Evolutionary conservation across 2,888 invertebrate species (phyloP), one percentile per base, ranked within the genome.

Genomic region (Zelleria hepariella): DNA sequence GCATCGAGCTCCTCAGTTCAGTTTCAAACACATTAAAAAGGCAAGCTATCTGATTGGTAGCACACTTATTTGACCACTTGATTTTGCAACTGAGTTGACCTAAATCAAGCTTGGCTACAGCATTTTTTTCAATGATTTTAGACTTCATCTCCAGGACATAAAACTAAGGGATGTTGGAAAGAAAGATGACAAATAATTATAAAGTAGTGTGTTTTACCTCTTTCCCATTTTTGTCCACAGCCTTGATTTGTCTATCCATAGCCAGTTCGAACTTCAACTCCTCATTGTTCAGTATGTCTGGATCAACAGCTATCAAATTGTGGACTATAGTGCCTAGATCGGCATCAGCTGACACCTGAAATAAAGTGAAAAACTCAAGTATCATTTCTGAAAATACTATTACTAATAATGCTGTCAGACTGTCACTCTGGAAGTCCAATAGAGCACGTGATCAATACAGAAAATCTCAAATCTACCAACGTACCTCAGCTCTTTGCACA

Each of bases 161-260:
- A n/a, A n/a, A n/a, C n/a, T n/a, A n/a, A n/a, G n/a, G n/a, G 10
- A 32, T 10, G n/a, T 51, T 18, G n/a, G 5, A 24, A 4, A 59
- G 25, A 7, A 18, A 3, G 2, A 10, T 1, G 32, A 32, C 10
- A 32, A 15, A 7, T 49, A 42, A 18, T 6, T 18, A 15, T 51
- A 4, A 18, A 15, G 32, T 7, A 42, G 5, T 58, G 21, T 18
- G 8, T 8, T 26, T 65, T 52, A 94, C 93, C 80, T 93, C 93
- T 66, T 94, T 93, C 8, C 96, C 95, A 74, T 96, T 94, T 66
- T 94, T 94, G 70, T 96, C 96, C 2, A 95, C 91, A 0, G 96
- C 96, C 0, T 92, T 92, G 23, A 96, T 93, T 1, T 92, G 91
- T 67, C 92, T 94, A 2, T 93, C 92, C 0, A 90, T 90, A 0